Evolutionary conservation across 2,888 invertebrate genomes (phyloP).

Genomic region (Syrista parreyssii): DNA sequence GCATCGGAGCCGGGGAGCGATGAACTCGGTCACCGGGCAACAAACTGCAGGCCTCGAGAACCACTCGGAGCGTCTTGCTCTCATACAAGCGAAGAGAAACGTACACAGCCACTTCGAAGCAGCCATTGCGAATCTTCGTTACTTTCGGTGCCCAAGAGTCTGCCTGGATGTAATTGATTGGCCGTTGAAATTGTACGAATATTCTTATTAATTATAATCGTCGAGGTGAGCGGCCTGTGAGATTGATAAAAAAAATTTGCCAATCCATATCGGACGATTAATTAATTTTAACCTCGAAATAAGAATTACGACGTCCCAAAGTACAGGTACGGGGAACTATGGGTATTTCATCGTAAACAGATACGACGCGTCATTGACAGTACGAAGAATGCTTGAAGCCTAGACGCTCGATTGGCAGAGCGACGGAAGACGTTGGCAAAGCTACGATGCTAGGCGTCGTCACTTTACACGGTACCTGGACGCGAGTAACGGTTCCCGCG

Average conservation of each 20-base stretch:
- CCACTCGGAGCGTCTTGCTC: background rate
- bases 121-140: background rate
- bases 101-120: no score
- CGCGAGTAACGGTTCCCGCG: slow-evolving; percentile 41
- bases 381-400: no score
- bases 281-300: background rate
- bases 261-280: no score
- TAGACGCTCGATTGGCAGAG: no score
- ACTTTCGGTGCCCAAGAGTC: background rate
- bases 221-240: background rate
- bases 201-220: background rate
- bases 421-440: background rate
- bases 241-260: background rate
- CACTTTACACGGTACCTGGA: background rate
- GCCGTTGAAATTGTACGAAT: background rate
- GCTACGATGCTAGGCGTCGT: background rate
- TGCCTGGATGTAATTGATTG: background rate
- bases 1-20: slow-evolving; percentile 52
- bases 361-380: no score
- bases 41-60: slow-evolving; percentile 59
- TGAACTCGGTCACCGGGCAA: slow-evolving; percentile 67
- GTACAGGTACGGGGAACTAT: no score
- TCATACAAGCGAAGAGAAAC: background rate
- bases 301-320: rapidly evolving
- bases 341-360: no score